Evolutionary conservation across 1,140 invertebrate species (phyloP), one percentile per base, ranked within the genome.

Genomic region (Daktulosphaira vitifoliae): DNA sequence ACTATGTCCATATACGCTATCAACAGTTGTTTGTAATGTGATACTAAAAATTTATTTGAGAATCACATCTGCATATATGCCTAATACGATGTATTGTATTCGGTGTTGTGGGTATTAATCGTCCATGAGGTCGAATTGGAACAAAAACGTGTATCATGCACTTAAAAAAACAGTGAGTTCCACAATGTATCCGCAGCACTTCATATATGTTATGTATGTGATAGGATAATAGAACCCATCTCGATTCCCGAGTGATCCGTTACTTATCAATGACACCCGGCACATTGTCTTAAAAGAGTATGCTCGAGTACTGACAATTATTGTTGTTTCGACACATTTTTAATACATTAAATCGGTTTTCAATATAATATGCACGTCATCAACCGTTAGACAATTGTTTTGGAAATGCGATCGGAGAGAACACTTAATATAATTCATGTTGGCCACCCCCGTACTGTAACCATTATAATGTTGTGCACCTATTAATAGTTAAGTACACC

Each of bases 301-400:
- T 33, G 29, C 11, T 33, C 29, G 29, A 33, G 11, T 23, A 23
- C 23, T 59, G 38, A 42, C 53, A 59, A 59, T 59, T 44, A 59
- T 59, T 44, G 22, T 56, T 56, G 16, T 56, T 44, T 56, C 53
- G 53, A 44, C 53, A 44, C 53, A 29, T 59, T 44, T 44, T 59
- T 25, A 59, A 42, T 59, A 38, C 29, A 33, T 33, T 59, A 44
- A 59, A 59, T 59, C 54, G 54, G 52, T 39, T 26, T 56, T 56
- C 25, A 56, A 59, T 56, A 42, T 54, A 54, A 15, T 16, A 16
- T 39, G 33, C 2, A 38, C 37, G 54, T 59, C 54, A 44, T 59
- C 37, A 22, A 59, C 54, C 54, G 54, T 59, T 59, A 59, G 42
- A 37, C 39, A 38, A 59, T 59, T 44, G 54, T 59, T 37, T 54